Conservation (phyloP, 2,888 invertebrate genomes). For the Rhagium mordax region DNA sequence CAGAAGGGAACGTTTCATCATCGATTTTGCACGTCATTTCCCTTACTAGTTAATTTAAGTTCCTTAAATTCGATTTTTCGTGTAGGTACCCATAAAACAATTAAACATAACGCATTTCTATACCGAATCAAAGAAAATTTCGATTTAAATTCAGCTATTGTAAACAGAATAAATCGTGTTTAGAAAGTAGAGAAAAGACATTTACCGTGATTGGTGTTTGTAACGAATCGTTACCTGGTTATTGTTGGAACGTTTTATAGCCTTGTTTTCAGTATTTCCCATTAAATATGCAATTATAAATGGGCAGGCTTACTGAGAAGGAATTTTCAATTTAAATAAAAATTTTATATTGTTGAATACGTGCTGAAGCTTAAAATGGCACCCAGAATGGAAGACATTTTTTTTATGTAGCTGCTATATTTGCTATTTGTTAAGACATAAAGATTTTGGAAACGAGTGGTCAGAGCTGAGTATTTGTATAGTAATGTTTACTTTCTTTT, state of each 20-base stretch:
- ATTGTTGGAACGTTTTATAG: not conserved
- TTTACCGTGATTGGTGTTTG: slow-evolving; percentile 3
- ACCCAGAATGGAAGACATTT: not conserved
- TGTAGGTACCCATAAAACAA: too few species aligned
- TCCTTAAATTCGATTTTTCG: too few species aligned
- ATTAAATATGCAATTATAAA: slow-evolving; percentile 16
- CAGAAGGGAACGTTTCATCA: too few species aligned
- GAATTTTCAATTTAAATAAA: slow-evolving; percentile 11
- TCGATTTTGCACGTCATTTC: too few species aligned
- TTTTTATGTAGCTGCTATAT: too few species aligned
- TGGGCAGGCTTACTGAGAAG: not conserved
- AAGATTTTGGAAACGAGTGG: too few species aligned
- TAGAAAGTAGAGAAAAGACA: slow-evolving; percentile 5
- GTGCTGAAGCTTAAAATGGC: not conserved
- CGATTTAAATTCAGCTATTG: slow-evolving; percentile 5
- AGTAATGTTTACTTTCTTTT: too few species aligned
- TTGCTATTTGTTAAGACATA: too few species aligned
- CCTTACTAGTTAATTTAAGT: too few species aligned
- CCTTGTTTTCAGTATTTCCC: slow-evolving; percentile 9
- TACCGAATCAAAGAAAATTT: too few species aligned
- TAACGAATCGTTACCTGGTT: slow-evolving; percentile 19
- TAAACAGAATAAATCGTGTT: slow-evolving; percentile 9
- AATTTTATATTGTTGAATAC: slow-evolving; percentile 1
- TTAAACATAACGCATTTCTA: too few species aligned
- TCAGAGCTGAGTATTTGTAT: too few species aligned